phyloP scores from a whole-genome alignment of 2,113 vertebrate genomes.

The Carollia perspicillata region DNA sequence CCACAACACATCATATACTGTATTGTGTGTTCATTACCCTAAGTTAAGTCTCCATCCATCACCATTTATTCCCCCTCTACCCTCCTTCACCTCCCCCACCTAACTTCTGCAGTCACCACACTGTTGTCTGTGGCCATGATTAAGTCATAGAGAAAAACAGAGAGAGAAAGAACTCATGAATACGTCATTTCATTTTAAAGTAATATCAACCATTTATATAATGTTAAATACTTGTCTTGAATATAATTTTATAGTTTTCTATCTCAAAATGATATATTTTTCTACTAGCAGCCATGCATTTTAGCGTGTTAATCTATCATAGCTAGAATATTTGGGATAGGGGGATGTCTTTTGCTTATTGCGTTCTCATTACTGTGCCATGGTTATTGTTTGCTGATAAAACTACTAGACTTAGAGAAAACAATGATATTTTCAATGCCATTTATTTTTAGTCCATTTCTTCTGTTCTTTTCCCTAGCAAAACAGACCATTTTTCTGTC shows the following conservation, averaged over 20 bases:
- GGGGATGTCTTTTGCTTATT: background rate
- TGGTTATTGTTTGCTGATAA: background rate
- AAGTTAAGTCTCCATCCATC: no score
- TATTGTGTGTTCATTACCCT: no score
- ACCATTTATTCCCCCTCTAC: no score
- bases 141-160: no score
- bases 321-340: background rate
- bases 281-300: background rate
- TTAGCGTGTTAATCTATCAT: background rate
- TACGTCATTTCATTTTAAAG: background rate
- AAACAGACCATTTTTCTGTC: background rate
- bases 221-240: constrained; percentile 10
- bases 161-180: no score
- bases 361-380: background rate
- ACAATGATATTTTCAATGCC: constrained; percentile 2
- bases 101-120: no score
- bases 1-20: no score
- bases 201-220: background rate
- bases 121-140: no score
- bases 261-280: background rate
- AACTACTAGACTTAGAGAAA: background rate
- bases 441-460: background rate
- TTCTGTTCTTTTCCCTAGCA: background rate
- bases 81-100: no score
- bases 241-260: background rate